Base-by-base conservation (phyloP, 1,140 invertebrate species). In the Lordiphosa collinella region DNA sequence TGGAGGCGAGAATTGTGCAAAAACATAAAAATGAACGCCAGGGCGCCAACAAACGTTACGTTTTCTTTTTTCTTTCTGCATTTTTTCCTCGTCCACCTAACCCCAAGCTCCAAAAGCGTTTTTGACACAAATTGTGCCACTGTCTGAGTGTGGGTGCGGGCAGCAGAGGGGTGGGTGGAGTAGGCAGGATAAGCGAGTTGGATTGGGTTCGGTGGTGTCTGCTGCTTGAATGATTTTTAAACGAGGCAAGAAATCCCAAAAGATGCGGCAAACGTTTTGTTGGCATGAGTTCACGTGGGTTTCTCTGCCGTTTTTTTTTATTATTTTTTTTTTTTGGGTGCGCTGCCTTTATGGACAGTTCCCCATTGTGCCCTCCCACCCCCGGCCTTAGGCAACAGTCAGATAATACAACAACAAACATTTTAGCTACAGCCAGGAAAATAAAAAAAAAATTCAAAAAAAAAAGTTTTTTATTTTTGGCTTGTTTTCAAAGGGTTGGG, bases 141-240 rank as follows among this genome's bases (percentile, higher is more conserved):
- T 73, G 72, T 72, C 72, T 78, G 70, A 63, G 54, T 60, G 49
- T 47, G 43, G 54, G 36, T 18, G 53, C 50, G 29, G 9, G 22
- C 13, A 7, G 36, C 25, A n/a, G 40, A 43, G 43, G 35, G 38
- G 37, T 47, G 57, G 18, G 34, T 36, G 32, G 16, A 41, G 35
- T 31, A 25, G 40, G 50, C 31, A 3, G 10, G 48, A 6, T 10
- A 9, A 3, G 18, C 18, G n/a, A 14, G 40, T 64, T 40, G 66
- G 66, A 56, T 44, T 57, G 70, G 53, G 71, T 76, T 64, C 35
- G 72, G 78, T 60, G 74, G 72, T 69, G 78, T 84, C 78, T 82
- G 78, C 78, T 82, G 78, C 78, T 82, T 82, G 78, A 82, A 82
- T 82, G 78, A 84, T 82, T 82, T 82, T 82, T 82, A 82, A 82